These are phyloP conservation scores for Plectropomus leopardus DNA, from an alignment of 2,113 vertebrate genomes.

Conservation along the genomic window DNA sequence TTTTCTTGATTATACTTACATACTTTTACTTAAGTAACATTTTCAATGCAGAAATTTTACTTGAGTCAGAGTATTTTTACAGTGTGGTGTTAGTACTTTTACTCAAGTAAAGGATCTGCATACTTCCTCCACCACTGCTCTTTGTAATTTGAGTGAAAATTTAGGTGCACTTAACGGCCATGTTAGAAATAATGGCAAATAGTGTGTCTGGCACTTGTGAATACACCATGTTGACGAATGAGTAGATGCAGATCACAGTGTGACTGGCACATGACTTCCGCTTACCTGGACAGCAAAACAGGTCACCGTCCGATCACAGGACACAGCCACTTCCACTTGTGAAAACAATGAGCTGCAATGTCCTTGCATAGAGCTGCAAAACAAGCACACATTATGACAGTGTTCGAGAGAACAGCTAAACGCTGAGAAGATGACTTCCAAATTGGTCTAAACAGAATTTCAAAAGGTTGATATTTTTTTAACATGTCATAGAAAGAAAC, in stretches of 20 bases:
- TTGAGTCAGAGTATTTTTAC: too few species aligned
- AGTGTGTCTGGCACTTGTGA: too few species aligned
- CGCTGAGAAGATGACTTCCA: neutral
- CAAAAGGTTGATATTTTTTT: conserved; percentile 1
- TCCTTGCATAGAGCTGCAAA: conserved; percentile 44
- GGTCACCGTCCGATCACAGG: conserved; percentile 26
- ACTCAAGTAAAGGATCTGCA: too few species aligned
- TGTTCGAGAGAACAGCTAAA: neutral
- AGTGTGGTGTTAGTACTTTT: too few species aligned
- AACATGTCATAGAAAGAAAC: neutral
- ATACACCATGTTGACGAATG: too few species aligned
- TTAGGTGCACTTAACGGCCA: too few species aligned
- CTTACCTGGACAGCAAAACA: conserved; percentile 51
- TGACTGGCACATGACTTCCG: neutral
- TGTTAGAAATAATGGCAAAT: too few species aligned
- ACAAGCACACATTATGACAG: neutral
- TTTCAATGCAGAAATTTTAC: too few species aligned
- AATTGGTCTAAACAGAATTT: neutral
- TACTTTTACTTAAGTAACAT: too few species aligned
- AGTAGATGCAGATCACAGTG: neutral
- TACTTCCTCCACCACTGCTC: too few species aligned
- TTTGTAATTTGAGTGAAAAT: too few species aligned
- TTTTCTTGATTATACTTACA: too few species aligned
- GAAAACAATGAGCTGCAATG: conserved; percentile 2
- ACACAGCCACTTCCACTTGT: conserved; percentile 20